Evolutionary conservation across 2,113 vertebrate species (phyloP).

Genomic region (Nesoenas mayeri): DNA sequence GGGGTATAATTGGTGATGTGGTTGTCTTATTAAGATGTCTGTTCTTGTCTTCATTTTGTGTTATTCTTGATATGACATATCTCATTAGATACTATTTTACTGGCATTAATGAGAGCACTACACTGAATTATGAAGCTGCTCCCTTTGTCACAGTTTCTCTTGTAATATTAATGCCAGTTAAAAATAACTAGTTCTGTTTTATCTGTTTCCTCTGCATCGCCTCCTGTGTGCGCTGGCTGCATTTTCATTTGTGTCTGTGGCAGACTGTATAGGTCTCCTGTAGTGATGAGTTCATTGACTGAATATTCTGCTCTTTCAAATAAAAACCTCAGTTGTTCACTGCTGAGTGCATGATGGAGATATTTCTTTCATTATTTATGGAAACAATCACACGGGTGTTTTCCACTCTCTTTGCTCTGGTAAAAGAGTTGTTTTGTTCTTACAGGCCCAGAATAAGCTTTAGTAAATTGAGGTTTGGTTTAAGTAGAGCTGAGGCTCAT

Average conservation of each 20-base stretch:
- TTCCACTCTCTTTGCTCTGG: neutral
- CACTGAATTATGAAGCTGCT: neutral
- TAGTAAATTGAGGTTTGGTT: neutral
- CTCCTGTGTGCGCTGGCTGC: neutral
- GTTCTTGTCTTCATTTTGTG: neutral
- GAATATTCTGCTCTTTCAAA: constrained; percentile 1
- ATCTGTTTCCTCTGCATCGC: neutral
- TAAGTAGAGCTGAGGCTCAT: neutral
- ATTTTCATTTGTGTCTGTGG: constrained; percentile 9
- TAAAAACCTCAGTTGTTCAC: neutral
- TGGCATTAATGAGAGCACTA: neutral
- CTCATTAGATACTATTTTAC: neutral
- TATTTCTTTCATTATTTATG: constrained; percentile 32
- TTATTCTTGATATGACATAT: neutral
- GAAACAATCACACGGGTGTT: neutral
- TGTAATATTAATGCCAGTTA: constrained; percentile 26
- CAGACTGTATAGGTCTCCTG: neutral
- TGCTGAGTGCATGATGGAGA: neutral
- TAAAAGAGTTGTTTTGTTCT: constrained; percentile 2
- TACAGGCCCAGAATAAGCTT: neutral
- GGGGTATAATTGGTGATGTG: neutral
- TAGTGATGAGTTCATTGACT: neutral
- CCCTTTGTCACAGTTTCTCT: constrained; percentile 4
- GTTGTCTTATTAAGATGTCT: neutral
- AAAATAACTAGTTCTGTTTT: constrained; percentile 7